Evolutionary conservation across 2,888 invertebrate genomes (phyloP), one percentile per base, ranked within the genome.

Genomic region (Nomada flava): DNA sequence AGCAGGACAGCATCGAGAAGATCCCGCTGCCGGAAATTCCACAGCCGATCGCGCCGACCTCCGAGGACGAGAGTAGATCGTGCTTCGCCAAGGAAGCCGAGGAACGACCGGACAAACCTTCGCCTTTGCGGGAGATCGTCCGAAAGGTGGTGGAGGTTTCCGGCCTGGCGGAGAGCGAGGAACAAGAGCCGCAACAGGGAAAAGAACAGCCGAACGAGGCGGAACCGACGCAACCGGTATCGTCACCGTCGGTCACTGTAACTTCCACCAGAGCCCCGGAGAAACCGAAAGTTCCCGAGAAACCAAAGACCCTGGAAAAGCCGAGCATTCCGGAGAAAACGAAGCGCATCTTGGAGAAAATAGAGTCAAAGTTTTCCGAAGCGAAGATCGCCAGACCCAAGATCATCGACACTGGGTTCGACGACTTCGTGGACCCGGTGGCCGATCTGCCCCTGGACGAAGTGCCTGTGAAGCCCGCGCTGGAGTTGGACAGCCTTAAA

Each of bases 391-490:
- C 91, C 3, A 89, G 91, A 53, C 92, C 93, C 4, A 93, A 89
- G 78, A 93, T 93, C 63, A 93, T 94, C 62, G 93, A 94, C 79
- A 93, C 93, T 0, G 93, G 93, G 15, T 91, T 90, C 77, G 93
- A 93, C 75, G 93, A 94, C 82, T 94, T 94, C 73, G 93, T 94
- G n/a, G 93, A 94, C 71, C 93, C 93, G 0, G 92, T 94, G 4
- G 93, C 93, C 0, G 93, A 94, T 73, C 86, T 94, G 74, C 93
- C 93, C 11, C 83, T 94, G 42, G 93, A 94, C 80, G 93, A 94
- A 57, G 90, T 93, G 13, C 93, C 93, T 10, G 92, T 93, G 0
- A 94, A 94, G 76, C 93, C 92, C 2, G 88, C 91, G 2, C 76
- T 93, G 72, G 93, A 93, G 80, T 86, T 93, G 78, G 93, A 94